Conservation (phyloP, 1,140 invertebrate species). For the Steinernema khuongi region DNA sequence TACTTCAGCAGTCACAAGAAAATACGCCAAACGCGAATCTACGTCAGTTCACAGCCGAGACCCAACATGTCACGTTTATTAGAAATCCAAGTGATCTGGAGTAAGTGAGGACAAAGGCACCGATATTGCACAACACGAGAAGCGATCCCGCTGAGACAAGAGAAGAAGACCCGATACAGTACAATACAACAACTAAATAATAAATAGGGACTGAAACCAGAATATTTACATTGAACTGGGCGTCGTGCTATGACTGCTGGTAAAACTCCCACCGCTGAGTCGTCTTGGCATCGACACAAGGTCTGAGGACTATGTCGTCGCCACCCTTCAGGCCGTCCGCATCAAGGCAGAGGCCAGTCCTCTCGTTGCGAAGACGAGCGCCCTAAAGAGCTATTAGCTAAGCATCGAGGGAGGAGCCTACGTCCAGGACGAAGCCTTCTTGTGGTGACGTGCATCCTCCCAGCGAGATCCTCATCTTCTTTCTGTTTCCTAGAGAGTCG, state of each 20-base stretch:
- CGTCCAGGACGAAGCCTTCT: slow-evolving; percentile 38
- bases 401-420: slow-evolving; percentile 12
- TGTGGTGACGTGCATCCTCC: neutral
- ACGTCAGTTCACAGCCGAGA: too few species aligned
- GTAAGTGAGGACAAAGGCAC: too few species aligned
- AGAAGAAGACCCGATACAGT: too few species aligned
- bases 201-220: neutral
- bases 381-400: slow-evolving; percentile 13
- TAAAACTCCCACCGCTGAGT: slow-evolving; percentile 47
- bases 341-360: slow-evolving; percentile 45
- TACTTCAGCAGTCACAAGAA: too few species aligned
- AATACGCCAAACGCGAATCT: too few species aligned
- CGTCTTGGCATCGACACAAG: slow-evolving; percentile 39
- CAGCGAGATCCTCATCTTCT: slow-evolving; percentile 21
- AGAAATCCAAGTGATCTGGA: too few species aligned
- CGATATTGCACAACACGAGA: too few species aligned
- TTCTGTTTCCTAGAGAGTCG: slow-evolving; percentile 20
- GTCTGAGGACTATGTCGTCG: slow-evolving; percentile 31
- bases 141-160: too few species aligned
- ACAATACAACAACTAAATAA: neutral
- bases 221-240: neutral
- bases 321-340: slow-evolving; percentile 31
- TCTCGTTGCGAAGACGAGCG: slow-evolving; percentile 34
- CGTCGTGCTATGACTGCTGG: neutral
- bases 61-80: too few species aligned